Percentiles rank a stretch among this genome's conserved stretches.
Conservation (phyloP, 1,140 invertebrate species). For the Drosophila suzukii region DNA sequence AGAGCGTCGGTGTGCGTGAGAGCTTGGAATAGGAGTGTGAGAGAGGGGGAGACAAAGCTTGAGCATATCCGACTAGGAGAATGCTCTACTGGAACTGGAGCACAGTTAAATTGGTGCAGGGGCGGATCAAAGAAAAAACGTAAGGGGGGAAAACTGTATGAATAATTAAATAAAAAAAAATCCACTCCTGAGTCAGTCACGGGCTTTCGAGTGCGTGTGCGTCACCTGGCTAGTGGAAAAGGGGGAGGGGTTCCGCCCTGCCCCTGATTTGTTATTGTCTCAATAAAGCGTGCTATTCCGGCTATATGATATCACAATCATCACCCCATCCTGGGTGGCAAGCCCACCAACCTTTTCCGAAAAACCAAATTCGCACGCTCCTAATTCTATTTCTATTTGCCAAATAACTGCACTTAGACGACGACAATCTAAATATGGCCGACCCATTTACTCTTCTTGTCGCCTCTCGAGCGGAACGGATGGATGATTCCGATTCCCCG, state of each 20-base stretch:
- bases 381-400: constrained; percentile 64
- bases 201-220: constrained; percentile 34
- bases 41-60: constrained; percentile 15
- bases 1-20: constrained; percentile 18
- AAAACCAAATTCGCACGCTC: constrained; percentile 53
- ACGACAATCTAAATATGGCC: constrained; percentile 68
- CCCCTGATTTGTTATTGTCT: constrained; percentile 17
- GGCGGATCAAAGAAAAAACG: neutral
- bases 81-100: constrained; percentile 13
- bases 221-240: constrained; percentile 1
- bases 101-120: neutral
- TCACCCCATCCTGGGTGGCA: constrained; percentile 36
- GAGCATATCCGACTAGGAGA: constrained; percentile 10
- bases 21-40: constrained; percentile 14
- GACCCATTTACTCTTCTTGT: constrained; percentile 68
- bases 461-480: constrained; percentile 55
- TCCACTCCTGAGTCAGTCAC: neutral
- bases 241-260: neutral
- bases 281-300: constrained; percentile 15
- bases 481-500: constrained; percentile 30
- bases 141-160: neutral
- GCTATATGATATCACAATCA: constrained; percentile 33
- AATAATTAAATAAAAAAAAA: neutral
- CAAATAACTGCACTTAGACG: constrained; percentile 44
- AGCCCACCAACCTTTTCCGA: constrained; percentile 40